Evolutionary conservation across 1,140 invertebrate species (phyloP).

Genomic region (Prorops nasuta): DNA sequence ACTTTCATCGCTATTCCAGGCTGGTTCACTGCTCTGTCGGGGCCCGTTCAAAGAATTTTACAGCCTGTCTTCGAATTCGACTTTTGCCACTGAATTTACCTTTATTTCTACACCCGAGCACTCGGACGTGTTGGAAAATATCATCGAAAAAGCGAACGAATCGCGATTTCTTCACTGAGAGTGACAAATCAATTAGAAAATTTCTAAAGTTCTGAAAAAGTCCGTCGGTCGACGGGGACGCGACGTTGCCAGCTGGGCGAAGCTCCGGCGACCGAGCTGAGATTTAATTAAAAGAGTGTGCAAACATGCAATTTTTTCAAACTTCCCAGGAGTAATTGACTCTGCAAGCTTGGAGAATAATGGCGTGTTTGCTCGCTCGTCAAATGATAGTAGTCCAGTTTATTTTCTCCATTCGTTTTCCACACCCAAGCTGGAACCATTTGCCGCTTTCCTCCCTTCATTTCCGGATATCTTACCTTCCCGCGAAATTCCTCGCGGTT

Average conservation of each 20-base stretch:
- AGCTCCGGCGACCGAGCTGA: constrained; percentile 8
- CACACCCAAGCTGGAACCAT: neutral
- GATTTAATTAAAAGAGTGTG: constrained; percentile 39
- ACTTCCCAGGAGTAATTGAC: constrained; percentile 17
- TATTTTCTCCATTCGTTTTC: neutral
- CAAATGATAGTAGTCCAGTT: constrained; percentile 6
- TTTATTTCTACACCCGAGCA: neutral
- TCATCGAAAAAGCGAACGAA: neutral
- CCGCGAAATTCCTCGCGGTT: neutral
- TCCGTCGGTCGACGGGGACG: neutral
- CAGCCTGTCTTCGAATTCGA: neutral
- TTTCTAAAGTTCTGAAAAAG: constrained; percentile 20
- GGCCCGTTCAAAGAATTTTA: neutral
- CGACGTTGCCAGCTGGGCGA: constrained; percentile 14
- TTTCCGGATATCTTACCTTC: too few relatives aligned
- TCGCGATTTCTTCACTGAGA: constrained; percentile 30
- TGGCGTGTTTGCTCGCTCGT: constrained; percentile 12
- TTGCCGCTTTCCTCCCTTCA: neutral
- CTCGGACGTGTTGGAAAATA: neutral
- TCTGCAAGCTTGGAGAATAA: neutral
- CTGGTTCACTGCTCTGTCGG: constrained; percentile 10
- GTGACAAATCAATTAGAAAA: constrained; percentile 25
- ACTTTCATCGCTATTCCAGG: constrained; percentile 27
- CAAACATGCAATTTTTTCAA: constrained; percentile 27
- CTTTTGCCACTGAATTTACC: neutral